Conservation (phyloP, 2,888 invertebrate species). For the Plagodis pulveraria region DNA sequence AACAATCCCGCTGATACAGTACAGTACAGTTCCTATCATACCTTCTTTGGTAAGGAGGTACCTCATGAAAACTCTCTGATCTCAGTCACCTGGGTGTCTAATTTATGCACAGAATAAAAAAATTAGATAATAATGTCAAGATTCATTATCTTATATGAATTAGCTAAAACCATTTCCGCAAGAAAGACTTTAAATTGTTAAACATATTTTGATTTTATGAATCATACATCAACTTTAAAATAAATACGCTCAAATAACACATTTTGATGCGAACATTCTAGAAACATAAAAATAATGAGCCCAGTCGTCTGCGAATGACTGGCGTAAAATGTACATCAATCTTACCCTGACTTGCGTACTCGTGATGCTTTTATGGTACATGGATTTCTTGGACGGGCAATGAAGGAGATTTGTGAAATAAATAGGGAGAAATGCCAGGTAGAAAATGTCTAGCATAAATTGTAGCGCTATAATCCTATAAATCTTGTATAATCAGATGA, state of each 20-base stretch:
- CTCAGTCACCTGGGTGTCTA: too few species aligned
- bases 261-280: conserved; percentile 11
- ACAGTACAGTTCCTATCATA: too few species aligned
- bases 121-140: too few species aligned
- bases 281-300: conserved; percentile 44
- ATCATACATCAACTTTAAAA: conserved; percentile 1
- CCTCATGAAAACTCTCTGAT: too few species aligned
- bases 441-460: conserved; percentile 12
- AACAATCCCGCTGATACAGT: too few species aligned
- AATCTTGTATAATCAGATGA: neutral
- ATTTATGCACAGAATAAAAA: too few species aligned
- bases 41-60: too few species aligned
- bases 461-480: neutral
- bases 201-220: too few species aligned
- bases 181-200: too few species aligned
- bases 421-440: conserved; percentile 9
- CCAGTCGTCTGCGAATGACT: conserved; percentile 35
- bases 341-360: conserved; percentile 8
- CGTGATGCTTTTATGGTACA: conserved; percentile 23
- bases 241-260: conserved; percentile 12
- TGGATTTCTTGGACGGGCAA: conserved; percentile 17
- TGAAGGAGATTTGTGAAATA: conserved; percentile 9
- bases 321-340: conserved; percentile 44
- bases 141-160: too few species aligned
- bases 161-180: too few species aligned